These are phyloP conservation scores for Diabrotica balteata DNA, from an alignment of 2,888 invertebrate genomes.

Conservation along the genomic window DNA sequence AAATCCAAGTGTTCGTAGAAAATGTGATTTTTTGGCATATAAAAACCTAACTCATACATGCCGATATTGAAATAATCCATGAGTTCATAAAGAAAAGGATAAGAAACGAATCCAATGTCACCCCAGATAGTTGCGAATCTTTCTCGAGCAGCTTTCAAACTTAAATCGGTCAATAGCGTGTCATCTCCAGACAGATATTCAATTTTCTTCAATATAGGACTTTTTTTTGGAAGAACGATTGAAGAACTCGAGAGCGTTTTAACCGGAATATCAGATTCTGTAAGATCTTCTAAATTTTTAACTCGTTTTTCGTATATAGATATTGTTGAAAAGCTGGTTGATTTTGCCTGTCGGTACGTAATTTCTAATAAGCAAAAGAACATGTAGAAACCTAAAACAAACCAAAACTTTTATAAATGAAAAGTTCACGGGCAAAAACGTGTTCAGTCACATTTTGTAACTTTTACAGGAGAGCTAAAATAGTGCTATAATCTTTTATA, in stretches of 20 bases:
- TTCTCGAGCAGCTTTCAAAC: background rate
- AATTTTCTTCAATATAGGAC: background rate
- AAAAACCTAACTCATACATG: slow-evolving; percentile 3
- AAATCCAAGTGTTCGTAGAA: background rate
- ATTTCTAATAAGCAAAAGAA: slow-evolving; percentile 5
- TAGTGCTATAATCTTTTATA: too few species aligned
- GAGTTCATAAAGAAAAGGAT: background rate
- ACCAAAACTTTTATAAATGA: too few species aligned
- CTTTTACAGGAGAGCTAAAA: too few species aligned
- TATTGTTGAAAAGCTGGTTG: slow-evolving; percentile 5
- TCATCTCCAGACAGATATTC: too few species aligned
- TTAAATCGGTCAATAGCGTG: background rate
- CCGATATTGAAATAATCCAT: background rate
- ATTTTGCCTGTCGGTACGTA: slow-evolving; percentile 11
- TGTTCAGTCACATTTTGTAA: too few species aligned
- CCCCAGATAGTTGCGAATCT: slow-evolving; percentile 2
- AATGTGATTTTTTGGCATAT: slow-evolving; percentile 4
- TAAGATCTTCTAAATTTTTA: background rate
- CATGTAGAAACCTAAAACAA: slow-evolving; percentile 4
- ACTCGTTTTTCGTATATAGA: background rate
- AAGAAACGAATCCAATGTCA: background rate
- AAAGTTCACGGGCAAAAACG: too few species aligned
- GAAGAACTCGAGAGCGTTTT: background rate
- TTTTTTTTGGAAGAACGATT: background rate
- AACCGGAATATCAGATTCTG: background rate